Evolutionary conservation across 2,888 invertebrate genomes (phyloP).

Genomic region (Zygogramma bicolorata): DNA sequence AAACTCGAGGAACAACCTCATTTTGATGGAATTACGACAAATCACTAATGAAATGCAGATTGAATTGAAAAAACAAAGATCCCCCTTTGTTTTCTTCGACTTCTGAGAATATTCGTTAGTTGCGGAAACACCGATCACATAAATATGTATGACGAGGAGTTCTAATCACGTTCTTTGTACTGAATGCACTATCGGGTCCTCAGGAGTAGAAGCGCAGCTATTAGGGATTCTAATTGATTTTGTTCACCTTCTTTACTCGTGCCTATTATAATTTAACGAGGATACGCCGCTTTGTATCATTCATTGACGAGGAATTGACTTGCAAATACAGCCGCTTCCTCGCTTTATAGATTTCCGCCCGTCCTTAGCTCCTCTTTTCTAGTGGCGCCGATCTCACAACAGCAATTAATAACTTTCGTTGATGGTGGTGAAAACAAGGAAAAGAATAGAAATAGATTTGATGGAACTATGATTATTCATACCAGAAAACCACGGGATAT

Average conservation of each 20-base stretch:
- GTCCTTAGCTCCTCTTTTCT: background rate
- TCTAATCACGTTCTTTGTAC: constrained; percentile 49
- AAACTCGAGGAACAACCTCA: constrained; percentile 3
- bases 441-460: too few relatives aligned
- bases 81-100: constrained; percentile 44
- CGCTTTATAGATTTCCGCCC: constrained; percentile 40
- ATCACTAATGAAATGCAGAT: constrained; percentile 49
- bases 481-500: too few relatives aligned
- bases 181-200: constrained; percentile 49
- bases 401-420: background rate
- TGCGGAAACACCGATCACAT: constrained; percentile 49
- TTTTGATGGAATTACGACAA: constrained; percentile 45
- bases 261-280: constrained; percentile 54
- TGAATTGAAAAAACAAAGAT: constrained; percentile 49
- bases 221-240: constrained; percentile 54
- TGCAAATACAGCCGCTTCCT: constrained; percentile 48
- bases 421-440: too few relatives aligned
- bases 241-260: constrained; percentile 53
- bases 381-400: background rate
- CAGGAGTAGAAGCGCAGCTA: constrained; percentile 44
- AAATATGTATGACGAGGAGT: constrained; percentile 52
- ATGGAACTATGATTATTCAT: too few relatives aligned
- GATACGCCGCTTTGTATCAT: constrained; percentile 50
- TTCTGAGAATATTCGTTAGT: constrained; percentile 48
- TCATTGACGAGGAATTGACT: constrained; percentile 54